Conservation (phyloP, 2,797 vertebrate species). For the Lerista edwardsae region DNA sequence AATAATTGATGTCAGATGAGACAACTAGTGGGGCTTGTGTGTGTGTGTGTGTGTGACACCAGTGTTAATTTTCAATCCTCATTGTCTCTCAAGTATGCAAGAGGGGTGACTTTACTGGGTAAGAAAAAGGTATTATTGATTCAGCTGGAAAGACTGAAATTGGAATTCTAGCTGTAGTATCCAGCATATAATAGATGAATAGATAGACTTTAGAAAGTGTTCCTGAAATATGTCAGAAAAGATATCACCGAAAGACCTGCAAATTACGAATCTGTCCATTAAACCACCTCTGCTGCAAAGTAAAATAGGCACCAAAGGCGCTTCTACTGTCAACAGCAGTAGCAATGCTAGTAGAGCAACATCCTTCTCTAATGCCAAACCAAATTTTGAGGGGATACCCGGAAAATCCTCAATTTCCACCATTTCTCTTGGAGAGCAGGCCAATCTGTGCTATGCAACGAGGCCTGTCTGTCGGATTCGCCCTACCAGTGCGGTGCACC, state of each 20-base stretch:
- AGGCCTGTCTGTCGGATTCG: constrained; percentile 73
- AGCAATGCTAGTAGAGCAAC: neutral
- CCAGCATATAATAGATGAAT: neutral
- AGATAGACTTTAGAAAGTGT: neutral
- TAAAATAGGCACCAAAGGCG: neutral
- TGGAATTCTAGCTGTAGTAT: neutral
- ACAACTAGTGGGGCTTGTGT: neutral
- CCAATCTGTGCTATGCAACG: constrained; percentile 32
- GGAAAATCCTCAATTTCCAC: constrained; percentile 23
- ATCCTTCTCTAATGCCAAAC: neutral
- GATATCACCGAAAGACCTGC: neutral
- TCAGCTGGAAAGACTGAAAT: neutral
- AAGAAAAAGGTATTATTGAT: constrained; percentile 16
- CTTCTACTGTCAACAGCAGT: neutral
- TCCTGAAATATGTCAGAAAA: neutral
- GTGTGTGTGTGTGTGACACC: rapidly evolving
- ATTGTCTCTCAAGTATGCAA: constrained; percentile 22
- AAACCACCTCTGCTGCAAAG: neutral
- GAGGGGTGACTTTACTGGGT: neutral
- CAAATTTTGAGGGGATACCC: neutral
- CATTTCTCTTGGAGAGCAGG: constrained; percentile 54
- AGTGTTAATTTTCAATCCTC: constrained; percentile 17
- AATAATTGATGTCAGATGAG: constrained; percentile 12
- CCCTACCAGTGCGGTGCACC: constrained; percentile 73
- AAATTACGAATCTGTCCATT: neutral